Evolutionary conservation across 2,113 vertebrate species (phyloP).

Genomic region (Nanger granti): DNA sequence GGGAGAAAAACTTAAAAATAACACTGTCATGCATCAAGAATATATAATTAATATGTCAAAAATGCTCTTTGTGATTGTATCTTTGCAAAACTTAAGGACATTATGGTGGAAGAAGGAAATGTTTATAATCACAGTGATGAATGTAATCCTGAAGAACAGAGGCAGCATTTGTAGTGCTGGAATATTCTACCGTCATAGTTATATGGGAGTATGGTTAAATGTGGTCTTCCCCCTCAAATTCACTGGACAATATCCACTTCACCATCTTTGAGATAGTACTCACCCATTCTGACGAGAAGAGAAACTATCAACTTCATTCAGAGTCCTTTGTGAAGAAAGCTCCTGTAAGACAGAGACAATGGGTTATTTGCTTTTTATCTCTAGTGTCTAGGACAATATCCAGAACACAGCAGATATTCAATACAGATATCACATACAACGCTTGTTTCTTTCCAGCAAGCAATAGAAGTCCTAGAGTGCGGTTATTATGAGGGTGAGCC

Average conservation of each 20-base stretch:
- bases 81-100: neutral
- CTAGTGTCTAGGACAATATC: neutral
- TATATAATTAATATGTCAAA: neutral
- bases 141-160: neutral
- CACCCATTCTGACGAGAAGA: too few species aligned
- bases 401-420: neutral
- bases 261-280: neutral
- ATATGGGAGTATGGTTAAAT: neutral
- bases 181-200: neutral
- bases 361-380: neutral
- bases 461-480: neutral
- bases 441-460: neutral
- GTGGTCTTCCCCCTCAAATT: neutral
- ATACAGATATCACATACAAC: neutral
- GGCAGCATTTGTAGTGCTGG: accelerated
- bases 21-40: neutral
- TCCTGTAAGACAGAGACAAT: neutral
- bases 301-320: neutral
- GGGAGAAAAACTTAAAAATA: neutral
- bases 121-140: neutral
- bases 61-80: neutral
- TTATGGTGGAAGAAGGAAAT: neutral
- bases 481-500: neutral
- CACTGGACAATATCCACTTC: neutral
- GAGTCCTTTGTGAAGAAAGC: neutral